Evolutionary conservation across 2,797 vertebrate species (phyloP).

Genomic region (Chelon labrosus): DNA sequence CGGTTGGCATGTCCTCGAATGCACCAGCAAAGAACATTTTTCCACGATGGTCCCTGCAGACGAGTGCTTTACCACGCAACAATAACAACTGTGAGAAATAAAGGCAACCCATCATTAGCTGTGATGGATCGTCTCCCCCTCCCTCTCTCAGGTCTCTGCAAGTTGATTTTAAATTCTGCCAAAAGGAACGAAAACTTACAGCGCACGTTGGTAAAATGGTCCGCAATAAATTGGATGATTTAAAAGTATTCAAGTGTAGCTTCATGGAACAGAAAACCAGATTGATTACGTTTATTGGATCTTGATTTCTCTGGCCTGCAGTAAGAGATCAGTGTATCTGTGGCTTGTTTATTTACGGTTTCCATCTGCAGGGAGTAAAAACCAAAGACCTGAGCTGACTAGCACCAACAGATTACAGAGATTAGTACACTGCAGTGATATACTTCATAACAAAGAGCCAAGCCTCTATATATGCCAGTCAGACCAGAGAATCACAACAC

Average conservation of each 20-base stretch:
- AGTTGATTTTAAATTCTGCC: background rate
- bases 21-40: constrained; percentile 11
- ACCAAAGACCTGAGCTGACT: background rate
- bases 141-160: background rate
- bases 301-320: background rate
- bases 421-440: constrained; percentile 50
- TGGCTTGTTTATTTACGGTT: too few species aligned
- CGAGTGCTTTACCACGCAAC: constrained; percentile 2
- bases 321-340: too few species aligned
- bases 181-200: background rate
- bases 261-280: background rate
- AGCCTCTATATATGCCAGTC: constrained; percentile 41
- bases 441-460: constrained; percentile 3
- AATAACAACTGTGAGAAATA: constrained; percentile 1
- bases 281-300: background rate
- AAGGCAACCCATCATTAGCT: constrained; percentile 6
- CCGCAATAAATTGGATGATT: too few species aligned
- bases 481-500: constrained; percentile 52
- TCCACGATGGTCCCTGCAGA: constrained; percentile 5
- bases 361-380: background rate
- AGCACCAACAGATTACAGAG: background rate
- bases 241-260: background rate
- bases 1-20: constrained; percentile 15
- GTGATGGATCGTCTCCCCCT: background rate
- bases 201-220: background rate